Percentiles rank a stretch among this genome's conserved stretches.
Evolutionary conservation across 2,888 invertebrate genomes (phyloP).

Genomic region (Dryococelus australis): DNA sequence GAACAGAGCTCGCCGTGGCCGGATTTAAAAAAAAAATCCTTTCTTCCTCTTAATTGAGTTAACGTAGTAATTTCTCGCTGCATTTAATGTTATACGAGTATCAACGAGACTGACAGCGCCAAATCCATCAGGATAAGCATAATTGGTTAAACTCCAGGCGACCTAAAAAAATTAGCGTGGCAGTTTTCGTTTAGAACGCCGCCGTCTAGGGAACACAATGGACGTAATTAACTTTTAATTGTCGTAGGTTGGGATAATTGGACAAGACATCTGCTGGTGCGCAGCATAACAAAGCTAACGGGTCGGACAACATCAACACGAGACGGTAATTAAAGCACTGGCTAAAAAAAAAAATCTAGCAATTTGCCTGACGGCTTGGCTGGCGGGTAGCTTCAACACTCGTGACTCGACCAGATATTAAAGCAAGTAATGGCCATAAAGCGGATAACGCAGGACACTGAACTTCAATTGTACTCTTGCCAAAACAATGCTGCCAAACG

Average conservation of each 20-base stretch:
- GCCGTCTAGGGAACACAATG: not conserved
- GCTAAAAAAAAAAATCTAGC: not conserved
- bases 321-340: not conserved
- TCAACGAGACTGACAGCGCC: not conserved
- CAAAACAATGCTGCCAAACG: too few relatives aligned
- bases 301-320: not conserved
- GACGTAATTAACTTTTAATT: not conserved
- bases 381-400: not conserved
- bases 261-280: constrained; percentile 16
- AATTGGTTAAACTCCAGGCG: not conserved
- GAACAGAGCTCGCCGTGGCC: too few relatives aligned
- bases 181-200: not conserved
- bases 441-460: too few relatives aligned
- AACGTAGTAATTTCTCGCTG: not conserved
- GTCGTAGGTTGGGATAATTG: not conserved
- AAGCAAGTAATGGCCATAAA: too few relatives aligned
- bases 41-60: not conserved
- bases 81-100: not conserved
- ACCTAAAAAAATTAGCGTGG: not conserved
- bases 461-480: too few relatives aligned
- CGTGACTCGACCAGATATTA: not conserved
- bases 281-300: not conserved
- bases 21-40: not conserved
- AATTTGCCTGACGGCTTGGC: not conserved
- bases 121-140: not conserved